A percentile compares a stretch with the other conserved stretches of the same genome.
Evolutionary conservation across 2,888 invertebrate genomes (phyloP).

Genomic region (Trisateles emortualis): DNA sequence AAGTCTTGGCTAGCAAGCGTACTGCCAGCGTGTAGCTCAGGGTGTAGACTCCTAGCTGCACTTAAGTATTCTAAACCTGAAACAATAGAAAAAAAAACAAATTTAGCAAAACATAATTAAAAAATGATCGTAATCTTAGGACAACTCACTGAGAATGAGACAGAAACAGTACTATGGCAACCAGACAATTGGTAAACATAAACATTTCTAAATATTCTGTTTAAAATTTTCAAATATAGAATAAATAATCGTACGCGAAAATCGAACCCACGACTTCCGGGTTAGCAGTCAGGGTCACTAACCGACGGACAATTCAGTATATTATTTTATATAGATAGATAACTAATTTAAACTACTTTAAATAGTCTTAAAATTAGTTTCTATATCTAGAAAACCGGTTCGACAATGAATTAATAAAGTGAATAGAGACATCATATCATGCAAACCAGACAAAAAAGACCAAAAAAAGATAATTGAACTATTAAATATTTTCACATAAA

Average conservation of each 20-base stretch:
- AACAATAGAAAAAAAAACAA: slow-evolving; percentile 48
- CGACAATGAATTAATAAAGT: not conserved
- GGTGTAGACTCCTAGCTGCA: slow-evolving; percentile 85
- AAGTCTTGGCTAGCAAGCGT: slow-evolving; percentile 95
- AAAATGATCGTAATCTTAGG: too few relatives aligned
- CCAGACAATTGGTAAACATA: too few relatives aligned
- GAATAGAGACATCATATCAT: slow-evolving; percentile 6
- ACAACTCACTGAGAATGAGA: too few relatives aligned
- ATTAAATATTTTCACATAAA: slow-evolving; percentile 4
- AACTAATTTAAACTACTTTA: slow-evolving; percentile 8
- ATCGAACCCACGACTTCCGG: too few relatives aligned
- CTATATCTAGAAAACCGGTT: not conserved
- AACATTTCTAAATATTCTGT: too few relatives aligned
- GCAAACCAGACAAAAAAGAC: not conserved
- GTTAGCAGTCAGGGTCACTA: too few relatives aligned
- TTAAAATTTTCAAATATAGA: too few relatives aligned
- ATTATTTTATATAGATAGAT: not conserved
- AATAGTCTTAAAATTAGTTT: not conserved
- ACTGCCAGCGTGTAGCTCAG: slow-evolving; percentile 88
- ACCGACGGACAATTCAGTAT: not conserved
- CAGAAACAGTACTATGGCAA: too few relatives aligned
- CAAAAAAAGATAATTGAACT: slow-evolving; percentile 1
- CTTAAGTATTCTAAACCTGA: slow-evolving; percentile 82
- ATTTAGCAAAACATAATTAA: not conserved
- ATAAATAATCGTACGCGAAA: too few relatives aligned